Evolutionary conservation across 2,113 vertebrate genomes (phyloP).

Genomic region (Hiodon tergisus): DNA sequence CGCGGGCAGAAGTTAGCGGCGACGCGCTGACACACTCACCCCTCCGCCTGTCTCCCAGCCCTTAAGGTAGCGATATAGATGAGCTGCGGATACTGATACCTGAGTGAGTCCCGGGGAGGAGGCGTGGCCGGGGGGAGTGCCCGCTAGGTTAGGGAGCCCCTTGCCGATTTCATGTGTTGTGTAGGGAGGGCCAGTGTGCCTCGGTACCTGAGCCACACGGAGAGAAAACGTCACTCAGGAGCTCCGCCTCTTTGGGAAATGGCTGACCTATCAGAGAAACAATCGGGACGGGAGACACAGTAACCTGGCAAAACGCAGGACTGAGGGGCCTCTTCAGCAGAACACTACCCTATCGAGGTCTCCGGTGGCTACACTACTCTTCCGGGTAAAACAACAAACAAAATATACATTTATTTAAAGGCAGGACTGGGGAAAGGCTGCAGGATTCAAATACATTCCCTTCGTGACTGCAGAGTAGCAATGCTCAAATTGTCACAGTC

Average conservation of each 20-base stretch:
- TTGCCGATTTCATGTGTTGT: conserved; percentile 89
- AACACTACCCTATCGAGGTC: too few species aligned
- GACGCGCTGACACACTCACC: conserved; percentile 39
- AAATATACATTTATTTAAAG: neutral
- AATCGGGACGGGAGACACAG: too few species aligned
- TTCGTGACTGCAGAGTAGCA: neutral
- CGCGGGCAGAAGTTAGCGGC: neutral
- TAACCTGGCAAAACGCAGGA: too few species aligned
- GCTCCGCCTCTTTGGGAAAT: too few species aligned
- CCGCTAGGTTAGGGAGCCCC: conserved; percentile 86
- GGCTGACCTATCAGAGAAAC: neutral
- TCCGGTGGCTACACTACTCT: too few species aligned
- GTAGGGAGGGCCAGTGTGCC: conserved; percentile 81
- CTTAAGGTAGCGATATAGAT: conserved; percentile 62
- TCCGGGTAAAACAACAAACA: too few species aligned
- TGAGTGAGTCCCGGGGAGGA: conserved; percentile 90
- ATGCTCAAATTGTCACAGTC: neutral
- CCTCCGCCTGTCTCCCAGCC: conserved; percentile 67
- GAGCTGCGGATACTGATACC: conserved; percentile 70
- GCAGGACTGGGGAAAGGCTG: neutral
- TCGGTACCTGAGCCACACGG: conserved; percentile 69
- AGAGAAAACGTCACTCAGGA: conserved; percentile 1
- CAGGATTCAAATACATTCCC: neutral
- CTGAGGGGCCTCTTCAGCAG: too few species aligned
- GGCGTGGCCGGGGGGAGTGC: conserved; percentile 87